A percentile compares a stretch with the other conserved stretches of the same genome.
Conservation (phyloP, 2,888 invertebrate genomes). For the Euspilapteryx auroguttella region DNA sequence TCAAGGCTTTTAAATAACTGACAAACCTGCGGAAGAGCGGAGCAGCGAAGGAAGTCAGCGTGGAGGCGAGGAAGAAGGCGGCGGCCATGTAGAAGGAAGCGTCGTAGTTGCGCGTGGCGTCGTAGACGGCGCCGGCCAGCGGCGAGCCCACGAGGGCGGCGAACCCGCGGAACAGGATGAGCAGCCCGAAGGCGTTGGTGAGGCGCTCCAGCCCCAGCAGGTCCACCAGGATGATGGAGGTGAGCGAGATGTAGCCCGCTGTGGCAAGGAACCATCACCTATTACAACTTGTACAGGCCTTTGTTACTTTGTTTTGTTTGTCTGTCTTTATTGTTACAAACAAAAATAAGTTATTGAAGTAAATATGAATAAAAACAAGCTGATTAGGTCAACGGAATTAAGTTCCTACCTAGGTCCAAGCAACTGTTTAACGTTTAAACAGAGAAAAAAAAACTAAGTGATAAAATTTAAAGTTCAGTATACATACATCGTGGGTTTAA, state of each 20-base stretch:
- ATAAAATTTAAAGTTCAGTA: too few relatives aligned
- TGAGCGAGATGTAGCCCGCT: slow-evolving; percentile 97
- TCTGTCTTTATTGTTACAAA: too few relatives aligned
- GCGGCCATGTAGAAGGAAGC: slow-evolving; percentile 93
- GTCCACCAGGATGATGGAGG: slow-evolving; percentile 97
- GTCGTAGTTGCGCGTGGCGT: slow-evolving; percentile 82
- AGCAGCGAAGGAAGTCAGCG: slow-evolving; percentile 81
- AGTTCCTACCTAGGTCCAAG: too few relatives aligned
- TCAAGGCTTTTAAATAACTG: too few relatives aligned
- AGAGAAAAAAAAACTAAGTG: too few relatives aligned
- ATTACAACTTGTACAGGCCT: too few relatives aligned
- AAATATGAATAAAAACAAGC: too few relatives aligned
- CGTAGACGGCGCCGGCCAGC: slow-evolving; percentile 86
- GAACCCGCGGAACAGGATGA: slow-evolving; percentile 93
- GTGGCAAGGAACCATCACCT: slow-evolving; percentile 14
- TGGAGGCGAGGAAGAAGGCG: slow-evolving; percentile 81
- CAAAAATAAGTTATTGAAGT: too few relatives aligned
- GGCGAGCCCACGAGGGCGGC: slow-evolving; percentile 89
- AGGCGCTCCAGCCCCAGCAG: slow-evolving; percentile 92
- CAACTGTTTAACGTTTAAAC: too few relatives aligned
- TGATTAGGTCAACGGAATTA: too few relatives aligned
- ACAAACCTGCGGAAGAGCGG: slow-evolving; percentile 63
- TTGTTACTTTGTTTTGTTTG: too few relatives aligned
- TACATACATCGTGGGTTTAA: too few relatives aligned
- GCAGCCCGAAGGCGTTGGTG: slow-evolving; percentile 95